A percentile compares a stretch with the other conserved stretches of the same genome.
phyloP scores from a whole-genome alignment of 2,888 invertebrate genomes.

The Tetragnatha montana region DNA sequence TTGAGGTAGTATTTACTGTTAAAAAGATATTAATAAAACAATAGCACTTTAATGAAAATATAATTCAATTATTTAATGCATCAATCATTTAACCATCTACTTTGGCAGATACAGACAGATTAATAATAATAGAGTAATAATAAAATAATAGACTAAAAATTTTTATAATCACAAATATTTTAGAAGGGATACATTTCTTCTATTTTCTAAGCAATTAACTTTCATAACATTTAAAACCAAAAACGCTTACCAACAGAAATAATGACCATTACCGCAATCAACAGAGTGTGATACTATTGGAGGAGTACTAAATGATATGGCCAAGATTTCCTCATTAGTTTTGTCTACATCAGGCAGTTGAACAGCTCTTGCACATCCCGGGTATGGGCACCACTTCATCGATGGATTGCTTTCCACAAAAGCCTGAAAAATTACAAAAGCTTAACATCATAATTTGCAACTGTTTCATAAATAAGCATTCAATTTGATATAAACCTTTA shows the following conservation, averaged over 20 bases:
- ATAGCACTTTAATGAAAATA: not conserved
- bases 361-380: conserved; percentile 83
- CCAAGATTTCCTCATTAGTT: conserved; percentile 51
- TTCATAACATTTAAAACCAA: no score
- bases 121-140: no score
- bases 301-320: conserved; percentile 72
- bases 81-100: not conserved
- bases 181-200: not conserved
- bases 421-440: conserved; percentile 77
- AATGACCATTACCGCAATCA: conserved; percentile 83
- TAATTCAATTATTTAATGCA: not conserved
- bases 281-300: conserved; percentile 80
- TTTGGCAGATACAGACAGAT: no score
- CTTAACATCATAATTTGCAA: not conserved
- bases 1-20: no score
- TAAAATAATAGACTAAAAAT: not conserved
- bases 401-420: conserved; percentile 84
- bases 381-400: conserved; percentile 84
- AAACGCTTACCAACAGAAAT: conserved; percentile 81
- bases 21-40: not conserved
- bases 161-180: not conserved
- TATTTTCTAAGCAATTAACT: no score
- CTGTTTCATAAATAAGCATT: not conserved
- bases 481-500: conserved; percentile 78
- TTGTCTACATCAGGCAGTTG: conserved; percentile 79